A percentile compares a stretch with the other conserved stretches of the same genome.
Conservation (phyloP, 2,888 invertebrate genomes). For the Geotrupes spiniger region DNA sequence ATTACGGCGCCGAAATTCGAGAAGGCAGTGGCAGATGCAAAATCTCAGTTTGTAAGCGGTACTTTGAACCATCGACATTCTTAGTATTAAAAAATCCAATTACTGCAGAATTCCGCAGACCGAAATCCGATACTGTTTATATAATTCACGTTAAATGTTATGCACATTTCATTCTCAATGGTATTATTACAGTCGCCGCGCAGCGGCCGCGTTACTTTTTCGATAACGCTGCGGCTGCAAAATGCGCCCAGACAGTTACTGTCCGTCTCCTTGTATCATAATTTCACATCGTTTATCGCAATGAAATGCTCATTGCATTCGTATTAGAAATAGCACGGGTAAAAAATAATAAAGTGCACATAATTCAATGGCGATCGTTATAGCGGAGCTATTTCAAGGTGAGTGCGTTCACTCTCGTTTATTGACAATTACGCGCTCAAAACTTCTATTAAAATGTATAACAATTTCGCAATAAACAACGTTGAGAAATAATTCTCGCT, state of each 20-base stretch:
- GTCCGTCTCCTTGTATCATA: constrained; percentile 3
- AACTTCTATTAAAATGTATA: constrained; percentile 13
- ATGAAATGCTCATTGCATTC: constrained; percentile 5
- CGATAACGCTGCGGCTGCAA: no score
- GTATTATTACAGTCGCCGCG: neutral
- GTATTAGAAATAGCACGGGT: constrained; percentile 3
- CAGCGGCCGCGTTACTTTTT: neutral
- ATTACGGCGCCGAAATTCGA: no score
- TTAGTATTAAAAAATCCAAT: no score
- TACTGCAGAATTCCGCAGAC: no score
- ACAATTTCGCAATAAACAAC: constrained; percentile 14
- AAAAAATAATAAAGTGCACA: neutral
- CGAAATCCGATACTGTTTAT: neutral
- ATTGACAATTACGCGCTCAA: constrained; percentile 19
- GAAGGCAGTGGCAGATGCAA: no score
- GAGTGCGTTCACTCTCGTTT: constrained; percentile 24
- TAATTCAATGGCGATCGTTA: constrained; percentile 3
- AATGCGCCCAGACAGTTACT: neutral
- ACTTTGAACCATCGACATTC: no score
- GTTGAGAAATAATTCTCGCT: constrained; percentile 10
- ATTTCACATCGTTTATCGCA: constrained; percentile 6
- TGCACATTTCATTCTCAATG: neutral
- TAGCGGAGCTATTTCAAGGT: constrained; percentile 19
- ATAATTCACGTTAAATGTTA: constrained; percentile 2
- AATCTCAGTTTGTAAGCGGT: no score